Evolutionary conservation across 1,140 invertebrate species (phyloP), one percentile per base, ranked within the genome.

Genomic region (Hylaeus anthracinus): DNA sequence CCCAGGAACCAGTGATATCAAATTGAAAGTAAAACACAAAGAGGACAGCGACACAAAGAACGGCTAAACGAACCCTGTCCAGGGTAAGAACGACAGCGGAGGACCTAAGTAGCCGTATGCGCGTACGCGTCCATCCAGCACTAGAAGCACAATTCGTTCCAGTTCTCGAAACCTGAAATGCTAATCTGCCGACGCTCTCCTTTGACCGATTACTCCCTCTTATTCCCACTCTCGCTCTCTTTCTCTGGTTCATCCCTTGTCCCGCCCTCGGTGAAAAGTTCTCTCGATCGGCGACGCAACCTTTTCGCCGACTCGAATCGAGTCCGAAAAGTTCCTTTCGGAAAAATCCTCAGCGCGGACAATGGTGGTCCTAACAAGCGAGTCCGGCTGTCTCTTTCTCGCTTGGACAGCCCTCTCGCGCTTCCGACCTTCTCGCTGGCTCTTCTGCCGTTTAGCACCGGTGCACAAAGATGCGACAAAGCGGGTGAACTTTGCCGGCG

Each of bases 291-390:
- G 45, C n/a, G 53, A 41, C 26, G 70, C 55, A 61, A 48, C 66
- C 72, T 67, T 73, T 70, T 69, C 84, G 53, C 14, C n/a, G 60
- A 63, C 56, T 45, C 45, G 81, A 63, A 78, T 51, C 55, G 66
- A 41, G 26, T n/a, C 55, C 53, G 79, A 58, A 83, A 86, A 83
- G 60, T 69, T 60, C 58, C 84, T 80, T 86, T 83, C 41, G 67
- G 65, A 88, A 89, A 89, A 89, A 90, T 82, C 78, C 81, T 72
- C 78, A 73, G 72, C 37, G 39, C 55, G 60, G 72, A 91, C 91
- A 92, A 92, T 92, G 67, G 91, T 15, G 45, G 8, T 41, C 82
- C 88, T 92, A 92, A 92, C 92, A 91, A 92, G 92, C 92, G 67
- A 79, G 0, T 26, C 86, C 88, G 87, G 78, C 61, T 70, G 76